Base-by-base conservation (phyloP, 2,888 invertebrate species). In the Apotomis turbidana region DNA sequence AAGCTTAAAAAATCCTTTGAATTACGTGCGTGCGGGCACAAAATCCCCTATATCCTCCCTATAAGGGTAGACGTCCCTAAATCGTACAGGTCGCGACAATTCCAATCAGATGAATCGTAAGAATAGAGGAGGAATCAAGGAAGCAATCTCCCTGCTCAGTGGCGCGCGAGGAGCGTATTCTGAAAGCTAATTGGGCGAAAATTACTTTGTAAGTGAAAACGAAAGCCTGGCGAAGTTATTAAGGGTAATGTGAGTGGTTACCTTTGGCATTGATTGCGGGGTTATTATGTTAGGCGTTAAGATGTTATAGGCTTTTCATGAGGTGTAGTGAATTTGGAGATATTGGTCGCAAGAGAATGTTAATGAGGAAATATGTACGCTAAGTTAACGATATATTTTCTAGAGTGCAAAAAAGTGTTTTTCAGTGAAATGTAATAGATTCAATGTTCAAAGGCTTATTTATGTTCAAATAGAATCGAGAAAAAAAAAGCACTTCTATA, bases 181-280 rank as follows among this genome's bases (percentile, higher is more conserved):
- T 85, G 80, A 82, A 82, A 82, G 81, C 84, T 90, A 91, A 91
- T 91, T 90, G 90, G 85, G 82, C 83, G 85, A 88, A 80, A 84
- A 90, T 90, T 88, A 90, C 87, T 81, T 80, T 82, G 81, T 83
- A 80, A 85, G 84, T 83, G 83, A 81, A 83, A 82, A 81, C 78
- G 79, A 81, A 82, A 76, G 78, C 78, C 77, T 51, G 13, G 51
- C 49, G 13, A 63, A 62, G 71, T 69, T 74, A 74, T 70, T 71
- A 71, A 63, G 70, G 67, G 63, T 68, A 68, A 72, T 68, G 72
- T 63, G 59, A 54, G 72, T 46, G 51, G 59, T 68, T 68, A 67
- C 71, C 67, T 71, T 61, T 36, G 36, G 41, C 57, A 62, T 71
- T 67, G 67, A 67, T 67, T 51, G 61, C 49, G 13, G 52, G 57